Evolutionary conservation across 2,888 invertebrate species (phyloP), one percentile per base, ranked within the genome.

Genomic region (Agrotis ipsilon): DNA sequence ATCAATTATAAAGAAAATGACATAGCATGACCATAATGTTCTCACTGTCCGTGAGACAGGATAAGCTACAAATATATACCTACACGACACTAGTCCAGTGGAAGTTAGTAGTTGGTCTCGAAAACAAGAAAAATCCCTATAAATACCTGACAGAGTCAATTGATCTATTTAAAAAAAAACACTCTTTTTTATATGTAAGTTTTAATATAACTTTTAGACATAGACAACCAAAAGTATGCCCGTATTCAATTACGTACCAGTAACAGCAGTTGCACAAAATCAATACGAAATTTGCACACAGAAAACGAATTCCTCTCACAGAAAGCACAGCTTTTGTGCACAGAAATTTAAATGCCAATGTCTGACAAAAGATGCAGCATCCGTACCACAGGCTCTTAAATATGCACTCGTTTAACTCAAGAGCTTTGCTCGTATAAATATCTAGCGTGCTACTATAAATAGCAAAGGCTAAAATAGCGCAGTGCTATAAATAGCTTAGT

Each of bases 341-440:
- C 59, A 46, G 27, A 21, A 66, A 77, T 69, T 70, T 46, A 71
- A 76, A 76, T 55, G 48, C 5, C 24, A 55, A 63, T 57, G 55
- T 66, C 63, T 48, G 39, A 43, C 51, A 48, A 48, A 59, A 49
- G 39, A 68, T 46, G 39, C 39, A 46, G 63, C 77, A 66, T 21
- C 19, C 39, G 19, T 39, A 43, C 59, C 16, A 19, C 62, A 2
- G 27, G 39, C 57, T 70, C 55, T 75, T 60, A 69, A 59, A 75
- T 60, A 81, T 81, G 59, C 77, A 81, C 70, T 66, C 51, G 60
- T 63, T 66, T 54, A 51, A 55, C 64, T 66, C 7, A 19, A 68
- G 32, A 54, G 18, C 32, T 66, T 54, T 39, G 43, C 39, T 39
- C 39, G 39, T 48, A 27, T 32, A 66, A 21, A 66, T 67, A n/a